Base-by-base conservation (phyloP, 2,888 invertebrate genomes). In the Synanthedon vespiformis region DNA sequence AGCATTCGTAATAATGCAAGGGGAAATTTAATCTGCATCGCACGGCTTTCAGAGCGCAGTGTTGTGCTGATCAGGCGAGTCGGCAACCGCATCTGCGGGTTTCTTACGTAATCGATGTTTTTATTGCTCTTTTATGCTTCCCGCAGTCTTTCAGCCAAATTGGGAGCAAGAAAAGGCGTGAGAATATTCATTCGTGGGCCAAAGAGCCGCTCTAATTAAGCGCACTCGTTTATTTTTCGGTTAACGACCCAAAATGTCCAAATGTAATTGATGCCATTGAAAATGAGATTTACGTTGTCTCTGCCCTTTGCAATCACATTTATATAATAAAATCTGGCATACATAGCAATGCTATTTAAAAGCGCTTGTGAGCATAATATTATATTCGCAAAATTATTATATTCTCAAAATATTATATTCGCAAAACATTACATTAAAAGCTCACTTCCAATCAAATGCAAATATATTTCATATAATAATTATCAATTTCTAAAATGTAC, bases 131-230 rank as follows among this genome's bases (percentile, higher is more conserved):
- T 72, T 75, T 74, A 73, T 71, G 67, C 67, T 64, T 58, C 63
- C 58, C 61, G 62, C 64, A 67, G 66, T 68, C 71, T 73, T 70
- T 70, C 64, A 69, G 68, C 66, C 64, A 72, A 77, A 73, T 76
- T 71, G 64, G 69, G 71, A 72, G 70, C 61, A 67, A 65, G 68
- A 59, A 56, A 61, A 69, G 70, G 71, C 70, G 72, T 68, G 68
- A 67, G 67, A 66, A 67, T 69, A 72, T 73, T 69, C 68, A 70
- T 73, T 74, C 62, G 61, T 57, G 64, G 68, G 70, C 72, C 74
- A 74, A 74, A 77, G 65, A 69, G 68, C 72, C 76, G 72, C 70
- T 70, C 70, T 80, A 78, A 80, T 80, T 77, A 77, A 74, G 70
- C 61, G 53, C 53, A 56, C 56, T 65, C 68, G 60, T 67, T 74